Conservation (phyloP, 2,797 vertebrate genomes). For the Poliocrania exsul region DNA sequence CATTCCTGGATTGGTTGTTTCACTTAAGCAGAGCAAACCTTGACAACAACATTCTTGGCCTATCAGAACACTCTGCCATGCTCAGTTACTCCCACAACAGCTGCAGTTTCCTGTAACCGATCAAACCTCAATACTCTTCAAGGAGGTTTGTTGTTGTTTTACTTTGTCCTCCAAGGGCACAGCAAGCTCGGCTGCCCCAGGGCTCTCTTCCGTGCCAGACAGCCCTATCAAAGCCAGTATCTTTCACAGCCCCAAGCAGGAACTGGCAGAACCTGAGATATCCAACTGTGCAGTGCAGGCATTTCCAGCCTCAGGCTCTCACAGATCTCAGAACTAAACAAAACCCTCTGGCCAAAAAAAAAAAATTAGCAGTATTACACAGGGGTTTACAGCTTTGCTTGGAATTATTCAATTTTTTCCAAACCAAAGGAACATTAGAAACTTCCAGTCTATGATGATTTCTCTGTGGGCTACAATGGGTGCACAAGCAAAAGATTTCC, state of each 20-base stretch:
- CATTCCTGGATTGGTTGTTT: not conserved
- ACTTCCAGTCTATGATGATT: not conserved
- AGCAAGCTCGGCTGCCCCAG: not conserved
- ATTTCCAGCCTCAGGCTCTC: not conserved
- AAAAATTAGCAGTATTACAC: not conserved
- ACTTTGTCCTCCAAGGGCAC: not conserved
- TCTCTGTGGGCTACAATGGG: not conserved
- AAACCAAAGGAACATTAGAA: not conserved
- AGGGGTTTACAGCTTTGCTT: not conserved
- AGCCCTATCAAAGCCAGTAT: constrained; percentile 6
- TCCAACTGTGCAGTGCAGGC: not conserved
- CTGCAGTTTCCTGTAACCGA: not conserved
- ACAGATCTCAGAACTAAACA: not conserved
- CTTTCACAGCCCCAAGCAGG: not conserved
- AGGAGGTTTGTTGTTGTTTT: not conserved
- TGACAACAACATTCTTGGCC: not conserved
- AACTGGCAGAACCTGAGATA: not conserved
- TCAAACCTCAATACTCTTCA: not conserved
- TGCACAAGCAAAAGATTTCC: not conserved
- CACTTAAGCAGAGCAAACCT: not conserved
- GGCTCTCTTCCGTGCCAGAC: not conserved
- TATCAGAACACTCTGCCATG: rapidly evolving
- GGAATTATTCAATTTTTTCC: rapidly evolving
- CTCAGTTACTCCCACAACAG: not conserved
- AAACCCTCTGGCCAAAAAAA: not conserved